phyloP scores from a whole-genome alignment of 2,797 vertebrate species.

The Hoplostethus atlanticus region DNA sequence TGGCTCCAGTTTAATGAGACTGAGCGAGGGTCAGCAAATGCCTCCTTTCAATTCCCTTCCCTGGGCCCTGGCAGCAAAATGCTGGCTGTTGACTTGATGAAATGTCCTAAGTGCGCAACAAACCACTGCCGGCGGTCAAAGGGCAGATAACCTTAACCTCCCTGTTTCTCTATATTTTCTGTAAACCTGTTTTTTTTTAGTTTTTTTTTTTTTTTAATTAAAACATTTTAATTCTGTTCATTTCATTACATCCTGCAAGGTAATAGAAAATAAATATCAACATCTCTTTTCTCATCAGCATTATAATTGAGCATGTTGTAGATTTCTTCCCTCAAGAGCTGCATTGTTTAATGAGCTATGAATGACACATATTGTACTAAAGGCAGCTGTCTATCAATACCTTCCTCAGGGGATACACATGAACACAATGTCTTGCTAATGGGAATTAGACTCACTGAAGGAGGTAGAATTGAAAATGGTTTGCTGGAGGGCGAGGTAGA shows the following conservation, averaged over 20 bases:
- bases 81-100: conserved; percentile 3
- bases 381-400: conserved; percentile 60
- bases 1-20: conserved; percentile 27
- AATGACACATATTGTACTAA: conserved; percentile 66
- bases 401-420: conserved; percentile 25
- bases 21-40: conserved; percentile 1
- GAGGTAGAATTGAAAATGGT: conserved; percentile 46
- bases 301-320: conserved; percentile 65
- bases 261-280: conserved; percentile 37
- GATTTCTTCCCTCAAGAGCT: conserved; percentile 58
- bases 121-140: conserved; percentile 8
- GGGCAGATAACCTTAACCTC: conserved; percentile 17
- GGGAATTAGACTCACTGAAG: conserved; percentile 33
- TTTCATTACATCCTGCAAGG: conserved; percentile 16
- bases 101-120: conserved; percentile 15
- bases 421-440: conserved; percentile 51
- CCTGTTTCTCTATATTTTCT: neutral
- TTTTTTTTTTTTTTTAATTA: conserved; percentile 1
- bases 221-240: conserved; percentile 3
- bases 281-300: conserved; percentile 60
- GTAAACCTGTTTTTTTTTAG: neutral
- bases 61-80: conserved; percentile 2
- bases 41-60: conserved; percentile 18
- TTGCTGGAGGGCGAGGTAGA: conserved; percentile 47
- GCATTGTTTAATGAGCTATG: conserved; percentile 70